Percentiles rank a stretch among this genome's conserved stretches.
phyloP scores from a whole-genome alignment of 2,797 vertebrate genomes.

The Melanitta fusca region DNA sequence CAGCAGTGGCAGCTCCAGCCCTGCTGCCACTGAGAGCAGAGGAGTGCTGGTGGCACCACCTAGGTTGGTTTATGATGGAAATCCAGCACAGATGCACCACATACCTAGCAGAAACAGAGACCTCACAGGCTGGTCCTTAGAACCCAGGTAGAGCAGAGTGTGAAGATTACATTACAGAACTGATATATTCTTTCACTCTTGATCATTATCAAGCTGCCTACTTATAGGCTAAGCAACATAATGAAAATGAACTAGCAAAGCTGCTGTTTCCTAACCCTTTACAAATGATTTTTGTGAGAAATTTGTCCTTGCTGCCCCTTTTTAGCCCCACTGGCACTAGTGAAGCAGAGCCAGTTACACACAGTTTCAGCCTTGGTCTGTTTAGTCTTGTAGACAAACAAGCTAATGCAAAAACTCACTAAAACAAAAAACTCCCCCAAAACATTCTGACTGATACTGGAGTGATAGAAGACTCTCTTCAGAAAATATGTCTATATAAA shows the following conservation, averaged over 20 bases:
- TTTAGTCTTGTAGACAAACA: background rate
- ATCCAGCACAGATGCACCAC: background rate
- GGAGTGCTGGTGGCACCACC: background rate
- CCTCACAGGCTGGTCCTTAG: background rate
- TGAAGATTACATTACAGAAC: background rate
- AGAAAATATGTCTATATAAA: background rate
- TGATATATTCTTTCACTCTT: background rate
- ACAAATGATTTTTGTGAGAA: background rate
- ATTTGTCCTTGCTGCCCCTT: background rate
- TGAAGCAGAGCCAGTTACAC: background rate
- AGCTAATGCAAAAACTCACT: background rate
- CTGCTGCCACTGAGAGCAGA: background rate
- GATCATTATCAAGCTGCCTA: background rate
- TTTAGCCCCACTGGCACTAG: background rate
- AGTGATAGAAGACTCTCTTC: background rate
- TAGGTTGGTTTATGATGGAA: background rate
- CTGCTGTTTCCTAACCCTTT: background rate
- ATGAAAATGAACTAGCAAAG: background rate
- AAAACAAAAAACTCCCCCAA: background rate
- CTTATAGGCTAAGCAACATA: background rate
- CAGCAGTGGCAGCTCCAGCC: background rate
- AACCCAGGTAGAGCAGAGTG: background rate
- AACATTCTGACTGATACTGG: background rate
- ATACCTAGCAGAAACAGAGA: background rate
- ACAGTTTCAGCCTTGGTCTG: background rate